Percentiles rank a stretch among this genome's conserved stretches.
Conservation (phyloP, 2,113 vertebrate species). For the Odocoileus hemionus region DNA sequence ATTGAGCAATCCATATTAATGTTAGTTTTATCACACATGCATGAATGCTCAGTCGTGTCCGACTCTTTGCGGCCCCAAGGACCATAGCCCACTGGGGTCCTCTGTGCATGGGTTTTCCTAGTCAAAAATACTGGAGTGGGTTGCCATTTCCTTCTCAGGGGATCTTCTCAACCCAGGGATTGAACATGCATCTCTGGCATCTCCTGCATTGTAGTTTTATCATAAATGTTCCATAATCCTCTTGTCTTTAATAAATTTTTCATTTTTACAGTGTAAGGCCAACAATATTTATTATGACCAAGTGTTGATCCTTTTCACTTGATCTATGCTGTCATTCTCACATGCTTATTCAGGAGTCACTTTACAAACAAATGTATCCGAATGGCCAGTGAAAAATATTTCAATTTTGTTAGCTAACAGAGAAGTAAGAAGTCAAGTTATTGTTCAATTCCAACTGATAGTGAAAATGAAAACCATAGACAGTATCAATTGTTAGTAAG, state of each 20-base stretch:
- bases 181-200: neutral
- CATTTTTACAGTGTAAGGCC: neutral
- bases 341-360: neutral
- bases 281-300: neutral
- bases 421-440: neutral
- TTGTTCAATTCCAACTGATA: neutral
- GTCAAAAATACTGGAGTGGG: neutral
- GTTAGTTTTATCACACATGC: neutral
- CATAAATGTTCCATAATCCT: neutral
- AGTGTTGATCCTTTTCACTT: neutral
- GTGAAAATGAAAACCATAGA: neutral
- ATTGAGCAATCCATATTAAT: neutral
- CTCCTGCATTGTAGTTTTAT: neutral
- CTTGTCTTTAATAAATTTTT: neutral
- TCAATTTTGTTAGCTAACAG: neutral
- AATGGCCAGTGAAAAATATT: neutral
- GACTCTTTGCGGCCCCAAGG: neutral
- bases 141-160: neutral
- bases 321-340: neutral
- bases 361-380: neutral
- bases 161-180: too few species aligned
- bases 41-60: neutral
- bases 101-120: neutral
- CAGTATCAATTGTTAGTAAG: neutral
- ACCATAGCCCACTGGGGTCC: neutral